Percentiles rank a stretch among this genome's conserved stretches.
phyloP scores from a whole-genome alignment of 2,113 vertebrate species.

The Thymallus thymallus region DNA sequence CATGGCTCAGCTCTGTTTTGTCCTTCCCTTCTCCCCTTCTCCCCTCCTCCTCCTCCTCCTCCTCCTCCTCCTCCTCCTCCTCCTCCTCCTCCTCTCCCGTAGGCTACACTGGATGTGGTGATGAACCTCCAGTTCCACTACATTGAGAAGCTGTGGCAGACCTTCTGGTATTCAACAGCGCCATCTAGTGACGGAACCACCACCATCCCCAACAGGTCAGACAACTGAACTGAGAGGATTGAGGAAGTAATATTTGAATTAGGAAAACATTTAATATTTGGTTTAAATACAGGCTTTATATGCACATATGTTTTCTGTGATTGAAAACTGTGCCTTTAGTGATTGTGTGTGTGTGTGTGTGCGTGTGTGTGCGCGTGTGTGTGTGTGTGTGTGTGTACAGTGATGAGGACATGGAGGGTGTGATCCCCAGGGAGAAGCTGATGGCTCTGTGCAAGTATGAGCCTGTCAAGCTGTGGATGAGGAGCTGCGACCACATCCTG shows the following conservation, averaged over 20 bases:
- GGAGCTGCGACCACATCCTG: constrained; percentile 94
- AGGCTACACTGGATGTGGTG: constrained; percentile 96
- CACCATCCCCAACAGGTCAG: constrained; percentile 73
- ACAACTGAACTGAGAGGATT: no score
- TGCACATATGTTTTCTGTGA: no score
- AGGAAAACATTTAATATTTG: no score
- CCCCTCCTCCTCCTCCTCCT: constrained; percentile 25
- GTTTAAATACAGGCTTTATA: no score
- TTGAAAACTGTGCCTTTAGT: no score
- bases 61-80: constrained; percentile 21
- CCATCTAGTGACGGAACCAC: constrained; percentile 77
- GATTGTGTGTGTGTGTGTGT: constrained; percentile 8
- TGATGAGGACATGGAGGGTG: constrained; percentile 78
- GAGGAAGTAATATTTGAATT: no score
- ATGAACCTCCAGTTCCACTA: constrained; percentile 97
- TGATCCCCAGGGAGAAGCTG: constrained; percentile 87
- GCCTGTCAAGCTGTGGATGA: constrained; percentile 91
- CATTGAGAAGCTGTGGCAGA: constrained; percentile 96
- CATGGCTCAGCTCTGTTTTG: constrained; percentile 67
- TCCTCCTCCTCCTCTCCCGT: constrained; percentile 17
- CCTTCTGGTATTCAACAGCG: constrained; percentile 92
- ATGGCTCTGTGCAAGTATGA: constrained; percentile 88
- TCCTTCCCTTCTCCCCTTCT: constrained; percentile 21
- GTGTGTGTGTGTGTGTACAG: constrained; percentile 59
- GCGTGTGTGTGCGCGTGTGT: neutral